Percentiles rank a stretch among this genome's conserved stretches.
phyloP scores from a whole-genome alignment of 2,797 vertebrate species.

The Peromyscus melanophrys region DNA sequence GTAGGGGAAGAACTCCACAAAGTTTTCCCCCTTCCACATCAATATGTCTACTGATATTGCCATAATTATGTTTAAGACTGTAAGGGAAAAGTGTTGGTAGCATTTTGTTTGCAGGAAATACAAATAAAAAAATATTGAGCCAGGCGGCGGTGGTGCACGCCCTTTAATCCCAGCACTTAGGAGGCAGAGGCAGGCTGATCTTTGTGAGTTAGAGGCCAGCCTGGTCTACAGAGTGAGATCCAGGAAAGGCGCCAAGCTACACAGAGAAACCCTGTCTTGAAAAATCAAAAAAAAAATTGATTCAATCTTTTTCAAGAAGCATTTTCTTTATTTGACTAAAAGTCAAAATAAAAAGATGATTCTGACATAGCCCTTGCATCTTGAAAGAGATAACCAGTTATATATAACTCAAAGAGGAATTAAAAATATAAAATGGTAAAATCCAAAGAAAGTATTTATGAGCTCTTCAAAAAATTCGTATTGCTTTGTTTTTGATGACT shows the following conservation, averaged over 20 bases:
- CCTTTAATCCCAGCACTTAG: too few species aligned
- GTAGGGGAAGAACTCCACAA: background rate
- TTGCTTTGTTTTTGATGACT: background rate
- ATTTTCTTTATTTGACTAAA: background rate
- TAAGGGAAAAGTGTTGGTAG: background rate
- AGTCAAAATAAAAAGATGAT: background rate
- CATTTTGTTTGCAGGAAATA: background rate
- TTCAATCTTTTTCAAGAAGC: background rate
- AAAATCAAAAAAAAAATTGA: background rate
- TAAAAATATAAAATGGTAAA: slow-evolving; percentile 1
- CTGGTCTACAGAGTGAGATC: too few species aligned
- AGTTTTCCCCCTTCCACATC: background rate
- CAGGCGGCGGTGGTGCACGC: too few species aligned
- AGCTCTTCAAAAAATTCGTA: background rate
- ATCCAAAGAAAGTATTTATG: background rate
- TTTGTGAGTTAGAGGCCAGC: too few species aligned
- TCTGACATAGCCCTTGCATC: background rate
- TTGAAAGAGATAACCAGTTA: background rate
- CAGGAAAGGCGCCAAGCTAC: too few species aligned
- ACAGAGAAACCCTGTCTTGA: too few species aligned
- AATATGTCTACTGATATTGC: background rate
- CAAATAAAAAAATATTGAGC: background rate
- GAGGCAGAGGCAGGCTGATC: too few species aligned
- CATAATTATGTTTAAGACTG: background rate
- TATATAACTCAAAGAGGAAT: slow-evolving; percentile 1